Conservation (phyloP, 2,888 invertebrate species). For the Eupithecia abbreviata region DNA sequence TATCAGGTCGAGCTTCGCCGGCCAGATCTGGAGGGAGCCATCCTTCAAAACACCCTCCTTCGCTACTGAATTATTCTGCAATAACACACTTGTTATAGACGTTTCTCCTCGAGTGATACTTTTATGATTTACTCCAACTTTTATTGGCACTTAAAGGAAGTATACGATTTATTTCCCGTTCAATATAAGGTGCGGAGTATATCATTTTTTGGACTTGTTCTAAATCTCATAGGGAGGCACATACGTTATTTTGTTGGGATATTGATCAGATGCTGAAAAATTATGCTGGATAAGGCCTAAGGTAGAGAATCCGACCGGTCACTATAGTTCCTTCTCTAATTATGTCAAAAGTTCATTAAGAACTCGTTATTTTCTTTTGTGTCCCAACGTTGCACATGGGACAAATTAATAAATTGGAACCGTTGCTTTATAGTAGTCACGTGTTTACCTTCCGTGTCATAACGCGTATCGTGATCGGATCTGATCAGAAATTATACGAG, state of each 20-base stretch:
- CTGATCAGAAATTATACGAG: conserved; percentile 77
- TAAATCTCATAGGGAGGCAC: conserved; percentile 72
- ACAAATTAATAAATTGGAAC: conserved; percentile 39
- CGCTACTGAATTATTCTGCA: conserved; percentile 82
- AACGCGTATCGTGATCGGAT: conserved; percentile 70
- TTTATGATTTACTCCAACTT: conserved; percentile 84
- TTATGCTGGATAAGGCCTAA: conserved; percentile 45
- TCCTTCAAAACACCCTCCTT: conserved; percentile 77
- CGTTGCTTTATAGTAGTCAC: conserved; percentile 40
- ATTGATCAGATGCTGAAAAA: conserved; percentile 17
- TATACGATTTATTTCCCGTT: conserved; percentile 83
- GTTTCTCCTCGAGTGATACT: conserved; percentile 82
- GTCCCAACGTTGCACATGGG: conserved; percentile 2
- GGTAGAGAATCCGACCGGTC: not conserved
- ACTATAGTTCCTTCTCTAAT: not conserved
- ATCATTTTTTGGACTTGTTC: conserved; percentile 77
- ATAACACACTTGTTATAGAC: conserved; percentile 84
- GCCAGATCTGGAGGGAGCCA: conserved; percentile 76
- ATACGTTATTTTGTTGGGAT: conserved; percentile 63
- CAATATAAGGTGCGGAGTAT: conserved; percentile 81
- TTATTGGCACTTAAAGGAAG: conserved; percentile 84
- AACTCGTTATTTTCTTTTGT: not conserved
- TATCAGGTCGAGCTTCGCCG: conserved; percentile 68
- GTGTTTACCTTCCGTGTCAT: conserved; percentile 65
- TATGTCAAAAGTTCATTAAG: not conserved